phyloP scores from a whole-genome alignment of 2,113 vertebrate genomes.

The Xiphorhynchus elegans region DNA sequence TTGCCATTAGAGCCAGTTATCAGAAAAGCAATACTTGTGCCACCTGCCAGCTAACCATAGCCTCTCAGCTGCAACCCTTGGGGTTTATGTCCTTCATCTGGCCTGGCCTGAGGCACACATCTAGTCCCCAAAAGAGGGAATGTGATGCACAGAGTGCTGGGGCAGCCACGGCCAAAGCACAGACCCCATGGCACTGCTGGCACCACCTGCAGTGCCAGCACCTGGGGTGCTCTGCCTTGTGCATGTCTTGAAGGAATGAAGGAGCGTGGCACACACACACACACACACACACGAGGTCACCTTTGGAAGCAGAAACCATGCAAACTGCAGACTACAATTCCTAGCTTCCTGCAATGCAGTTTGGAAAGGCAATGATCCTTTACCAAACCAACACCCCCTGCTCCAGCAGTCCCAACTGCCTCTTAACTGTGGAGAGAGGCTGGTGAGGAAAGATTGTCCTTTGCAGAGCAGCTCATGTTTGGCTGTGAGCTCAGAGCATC shows the following conservation, averaged over 20 bases:
- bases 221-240: neutral
- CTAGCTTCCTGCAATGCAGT: neutral
- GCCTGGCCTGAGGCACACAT: neutral
- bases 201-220: rapidly evolving
- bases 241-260: neutral
- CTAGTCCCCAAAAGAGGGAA: neutral
- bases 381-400: neutral
- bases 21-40: neutral
- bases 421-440: neutral
- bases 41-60: neutral
- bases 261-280: neutral
- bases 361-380: neutral
- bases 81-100: neutral
- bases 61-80: neutral
- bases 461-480: neutral
- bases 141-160: neutral
- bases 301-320: neutral
- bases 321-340: neutral
- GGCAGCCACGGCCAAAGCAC: rapidly evolving
- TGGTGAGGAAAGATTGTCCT: neutral
- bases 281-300: neutral
- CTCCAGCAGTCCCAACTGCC: neutral
- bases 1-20: neutral
- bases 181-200: rapidly evolving
- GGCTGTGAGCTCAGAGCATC: neutral